These are phyloP conservation scores for Microdon myrmicae DNA, from an alignment of 2,888 invertebrate species.

Conservation along the genomic window DNA sequence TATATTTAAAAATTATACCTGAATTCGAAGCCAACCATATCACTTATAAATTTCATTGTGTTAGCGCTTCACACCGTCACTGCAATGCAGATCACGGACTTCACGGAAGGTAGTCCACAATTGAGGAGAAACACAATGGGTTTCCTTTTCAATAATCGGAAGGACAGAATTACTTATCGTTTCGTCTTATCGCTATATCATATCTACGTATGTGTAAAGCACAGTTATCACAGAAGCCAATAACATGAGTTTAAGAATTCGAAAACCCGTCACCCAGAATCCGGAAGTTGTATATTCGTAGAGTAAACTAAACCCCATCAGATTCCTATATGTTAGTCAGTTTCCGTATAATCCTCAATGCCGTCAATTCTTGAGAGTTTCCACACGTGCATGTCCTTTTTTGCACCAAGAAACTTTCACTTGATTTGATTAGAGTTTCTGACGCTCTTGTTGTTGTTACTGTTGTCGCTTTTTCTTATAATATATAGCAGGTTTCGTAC, in stretches of 20 bases:
- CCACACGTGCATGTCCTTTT: conserved; percentile 23
- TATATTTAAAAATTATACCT: no score
- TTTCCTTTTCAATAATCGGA: conserved; percentile 13
- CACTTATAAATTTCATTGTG: no score
- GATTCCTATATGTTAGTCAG: background rate
- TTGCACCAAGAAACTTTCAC: conserved; percentile 28
- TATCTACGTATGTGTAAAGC: no score
- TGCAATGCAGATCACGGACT: conserved; percentile 22
- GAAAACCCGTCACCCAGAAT: background rate
- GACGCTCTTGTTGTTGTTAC: conserved; percentile 38
- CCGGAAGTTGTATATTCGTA: background rate
- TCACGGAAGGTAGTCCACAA: conserved; percentile 31
- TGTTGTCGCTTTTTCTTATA: no score
- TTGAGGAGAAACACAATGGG: background rate
- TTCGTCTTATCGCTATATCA: conserved; percentile 14
- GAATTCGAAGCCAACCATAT: no score
- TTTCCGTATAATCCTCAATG: no score
- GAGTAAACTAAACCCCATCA: background rate
- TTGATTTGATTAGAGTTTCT: conserved; percentile 47
- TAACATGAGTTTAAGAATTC: conserved; percentile 12
- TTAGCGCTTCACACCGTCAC: no score
- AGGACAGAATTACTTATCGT: conserved; percentile 4
- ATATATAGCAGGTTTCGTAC: background rate
- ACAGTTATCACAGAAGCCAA: no score
- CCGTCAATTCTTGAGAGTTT: conserved; percentile 29